Conservation (phyloP, 1,140 invertebrate genomes). For the Drosophila bipectinata region DNA sequence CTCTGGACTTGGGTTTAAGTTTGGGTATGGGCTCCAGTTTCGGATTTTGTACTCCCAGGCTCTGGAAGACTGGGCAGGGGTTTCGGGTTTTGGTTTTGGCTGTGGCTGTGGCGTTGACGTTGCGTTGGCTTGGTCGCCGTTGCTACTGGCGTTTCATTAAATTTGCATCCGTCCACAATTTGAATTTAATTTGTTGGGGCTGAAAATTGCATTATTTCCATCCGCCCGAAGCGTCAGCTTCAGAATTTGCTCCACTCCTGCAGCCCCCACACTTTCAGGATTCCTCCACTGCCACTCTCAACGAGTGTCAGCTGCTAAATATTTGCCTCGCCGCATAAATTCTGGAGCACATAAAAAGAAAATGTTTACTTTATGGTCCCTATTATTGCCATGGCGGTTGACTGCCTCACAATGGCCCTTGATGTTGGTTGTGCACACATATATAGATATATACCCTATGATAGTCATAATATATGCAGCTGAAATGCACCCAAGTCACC, state of each 20-base stretch:
- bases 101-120: slow-evolving; percentile 13
- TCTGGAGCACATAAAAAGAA: slow-evolving; percentile 32
- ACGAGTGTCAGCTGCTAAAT: slow-evolving; percentile 51
- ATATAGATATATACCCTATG: neutral
- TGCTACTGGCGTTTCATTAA: slow-evolving; percentile 42
- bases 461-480: slow-evolving; percentile 7
- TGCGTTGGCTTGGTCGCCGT: slow-evolving; percentile 6
- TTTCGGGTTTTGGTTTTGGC: neutral
- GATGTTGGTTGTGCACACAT: slow-evolving; percentile 10
- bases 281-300: slow-evolving; percentile 27
- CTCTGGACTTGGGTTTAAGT: slow-evolving; percentile 18
- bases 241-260: neutral
- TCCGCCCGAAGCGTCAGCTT: neutral
- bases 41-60: neutral
- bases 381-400: slow-evolving; percentile 40
- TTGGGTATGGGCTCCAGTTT: neutral
- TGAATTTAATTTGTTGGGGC: slow-evolving; percentile 61
- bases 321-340: slow-evolving; percentile 59
- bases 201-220: slow-evolving; percentile 61
- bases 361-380: slow-evolving; percentile 27
- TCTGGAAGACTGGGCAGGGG: neutral
- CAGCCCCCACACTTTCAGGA: neutral
- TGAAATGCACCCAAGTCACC: neutral
- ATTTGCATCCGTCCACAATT: slow-evolving; percentile 56
- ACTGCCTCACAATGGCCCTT: slow-evolving; percentile 21